These are phyloP conservation scores for Agrilus mali DNA, from an alignment of 2,888 invertebrate genomes.

Conservation along the genomic window DNA sequence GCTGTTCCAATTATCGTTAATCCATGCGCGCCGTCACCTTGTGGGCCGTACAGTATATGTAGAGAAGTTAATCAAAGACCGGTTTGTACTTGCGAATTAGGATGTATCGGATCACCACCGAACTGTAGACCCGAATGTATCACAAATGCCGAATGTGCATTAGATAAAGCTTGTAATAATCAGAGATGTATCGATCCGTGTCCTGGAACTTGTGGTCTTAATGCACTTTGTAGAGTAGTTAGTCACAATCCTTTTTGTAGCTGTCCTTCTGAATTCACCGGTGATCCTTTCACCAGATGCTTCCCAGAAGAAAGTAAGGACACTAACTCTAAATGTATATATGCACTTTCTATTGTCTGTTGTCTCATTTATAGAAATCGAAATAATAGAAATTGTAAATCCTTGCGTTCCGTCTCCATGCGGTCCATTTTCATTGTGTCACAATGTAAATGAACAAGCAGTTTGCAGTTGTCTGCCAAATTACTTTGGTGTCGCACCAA, in stretches of 20 bases:
- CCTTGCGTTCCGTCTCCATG: slow-evolving; percentile 63
- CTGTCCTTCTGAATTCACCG: slow-evolving; percentile 53
- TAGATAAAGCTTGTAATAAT: slow-evolving; percentile 62
- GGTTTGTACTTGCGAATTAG: slow-evolving; percentile 61
- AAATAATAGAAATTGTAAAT: slow-evolving; percentile 28
- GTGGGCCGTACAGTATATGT: slow-evolving; percentile 68
- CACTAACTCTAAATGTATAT: background rate
- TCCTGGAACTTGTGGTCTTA: slow-evolving; percentile 60
- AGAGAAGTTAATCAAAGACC: slow-evolving; percentile 57
- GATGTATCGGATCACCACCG: slow-evolving; percentile 63
- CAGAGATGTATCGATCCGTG: slow-evolving; percentile 70
- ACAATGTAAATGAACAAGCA: slow-evolving; percentile 50
- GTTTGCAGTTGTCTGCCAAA: slow-evolving; percentile 63
- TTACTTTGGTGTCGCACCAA: slow-evolving; percentile 68
- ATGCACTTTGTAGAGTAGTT: slow-evolving; percentile 65
- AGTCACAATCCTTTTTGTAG: slow-evolving; percentile 72
- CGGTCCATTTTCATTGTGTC: slow-evolving; percentile 65
- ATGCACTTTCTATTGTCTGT: slow-evolving; percentile 6
- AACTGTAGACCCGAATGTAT: slow-evolving; percentile 67
- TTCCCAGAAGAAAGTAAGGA: slow-evolving; percentile 47
- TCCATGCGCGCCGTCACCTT: slow-evolving; percentile 66
- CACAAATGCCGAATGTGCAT: slow-evolving; percentile 64
- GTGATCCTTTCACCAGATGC: slow-evolving; percentile 69
- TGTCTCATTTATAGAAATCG: slow-evolving; percentile 24
- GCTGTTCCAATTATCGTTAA: slow-evolving; percentile 28